Percentiles rank a stretch among this genome's conserved stretches.
Conservation (phyloP, 2,113 vertebrate genomes). For the Cynocephalus volans region DNA sequence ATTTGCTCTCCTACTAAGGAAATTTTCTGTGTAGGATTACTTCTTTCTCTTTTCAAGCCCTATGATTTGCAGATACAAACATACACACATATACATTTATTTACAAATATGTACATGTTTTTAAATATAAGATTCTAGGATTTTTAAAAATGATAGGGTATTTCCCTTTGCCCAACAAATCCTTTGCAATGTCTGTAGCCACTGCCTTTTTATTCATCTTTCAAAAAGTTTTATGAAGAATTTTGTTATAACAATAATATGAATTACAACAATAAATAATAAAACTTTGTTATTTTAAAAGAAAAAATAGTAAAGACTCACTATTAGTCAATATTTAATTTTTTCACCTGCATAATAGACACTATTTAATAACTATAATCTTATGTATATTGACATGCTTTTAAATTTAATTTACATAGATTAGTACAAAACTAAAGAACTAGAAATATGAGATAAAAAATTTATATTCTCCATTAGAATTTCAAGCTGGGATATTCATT, state of each 20-base stretch:
- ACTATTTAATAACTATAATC: not conserved
- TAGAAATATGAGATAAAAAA: slow-evolving; percentile 34
- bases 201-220: not conserved
- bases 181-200: not conserved
- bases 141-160: not conserved
- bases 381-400: not conserved
- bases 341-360: not conserved
- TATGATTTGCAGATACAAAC: not conserved
- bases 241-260: slow-evolving; percentile 32
- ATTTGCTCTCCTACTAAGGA: not conserved
- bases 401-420: slow-evolving; percentile 50
- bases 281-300: slow-evolving; percentile 1
- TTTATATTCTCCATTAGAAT: slow-evolving; percentile 25
- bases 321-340: not conserved
- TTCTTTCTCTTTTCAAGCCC: not conserved
- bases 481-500: not conserved
- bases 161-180: not conserved
- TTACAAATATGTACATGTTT: not conserved
- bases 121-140: not conserved
- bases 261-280: not conserved
- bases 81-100: not conserved
- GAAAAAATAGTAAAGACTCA: slow-evolving; percentile 39
- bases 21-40: not conserved
- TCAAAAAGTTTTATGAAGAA: not conserved
- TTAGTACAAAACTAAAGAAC: slow-evolving; percentile 50